These are phyloP conservation scores for Hiodon tergisus DNA, from an alignment of 2,113 vertebrate genomes.

Conservation along the genomic window DNA sequence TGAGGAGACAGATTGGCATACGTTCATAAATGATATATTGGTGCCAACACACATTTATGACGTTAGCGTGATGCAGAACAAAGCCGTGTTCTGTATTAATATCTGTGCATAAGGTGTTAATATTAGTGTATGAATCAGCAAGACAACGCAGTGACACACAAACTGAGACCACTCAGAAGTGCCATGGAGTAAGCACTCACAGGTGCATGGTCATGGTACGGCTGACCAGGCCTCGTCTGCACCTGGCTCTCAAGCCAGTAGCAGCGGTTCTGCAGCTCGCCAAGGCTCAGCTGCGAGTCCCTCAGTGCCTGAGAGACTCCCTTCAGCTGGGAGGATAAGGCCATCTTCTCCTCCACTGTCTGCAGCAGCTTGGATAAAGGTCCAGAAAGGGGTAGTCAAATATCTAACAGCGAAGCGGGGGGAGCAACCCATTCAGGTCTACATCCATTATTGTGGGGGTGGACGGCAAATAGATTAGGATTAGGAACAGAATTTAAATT, in stretches of 20 bases:
- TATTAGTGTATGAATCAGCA: no score
- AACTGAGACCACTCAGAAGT: background rate
- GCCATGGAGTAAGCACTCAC: constrained; percentile 31
- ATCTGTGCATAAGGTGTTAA: no score
- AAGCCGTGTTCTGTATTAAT: background rate
- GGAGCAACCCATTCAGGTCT: background rate
- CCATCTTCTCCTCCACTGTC: constrained; percentile 66
- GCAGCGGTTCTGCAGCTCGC: constrained; percentile 66
- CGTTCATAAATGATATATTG: background rate
- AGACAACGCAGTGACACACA: background rate
- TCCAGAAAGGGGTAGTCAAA: background rate
- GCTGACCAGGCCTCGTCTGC: constrained; percentile 40
- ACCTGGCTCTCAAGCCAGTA: constrained; percentile 66
- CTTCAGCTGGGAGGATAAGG: constrained; percentile 66
- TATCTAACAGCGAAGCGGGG: background rate
- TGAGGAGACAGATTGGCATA: constrained; percentile 25
- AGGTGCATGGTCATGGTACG: constrained; percentile 41
- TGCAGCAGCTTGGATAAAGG: constrained; percentile 60
- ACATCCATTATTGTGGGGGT: no score
- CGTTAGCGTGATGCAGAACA: no score
- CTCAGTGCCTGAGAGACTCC: constrained; percentile 68
- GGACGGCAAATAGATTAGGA: no score
- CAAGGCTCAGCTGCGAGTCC: constrained; percentile 65
- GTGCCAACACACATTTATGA: background rate
- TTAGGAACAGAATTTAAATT: no score